Conservation (phyloP, 2,797 vertebrate species). For the Danio kyathit region DNA sequence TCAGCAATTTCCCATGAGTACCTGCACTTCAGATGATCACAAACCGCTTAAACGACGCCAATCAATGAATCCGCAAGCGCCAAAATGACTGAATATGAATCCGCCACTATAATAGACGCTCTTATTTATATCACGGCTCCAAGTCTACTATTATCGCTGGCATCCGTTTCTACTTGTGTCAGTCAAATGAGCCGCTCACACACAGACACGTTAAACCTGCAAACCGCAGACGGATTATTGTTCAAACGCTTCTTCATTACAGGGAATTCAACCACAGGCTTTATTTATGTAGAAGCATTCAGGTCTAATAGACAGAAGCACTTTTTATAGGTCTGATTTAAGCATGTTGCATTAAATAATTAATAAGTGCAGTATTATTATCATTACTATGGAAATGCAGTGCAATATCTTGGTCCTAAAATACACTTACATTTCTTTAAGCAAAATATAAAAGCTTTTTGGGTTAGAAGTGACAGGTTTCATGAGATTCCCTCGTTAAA, state of each 20-base stretch:
- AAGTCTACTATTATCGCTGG: background rate
- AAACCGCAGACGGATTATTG: conserved; percentile 5
- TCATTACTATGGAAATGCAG: background rate
- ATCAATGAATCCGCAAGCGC: conserved; percentile 11
- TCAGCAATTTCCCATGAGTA: conserved; percentile 23
- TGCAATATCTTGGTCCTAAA: too few relatives aligned
- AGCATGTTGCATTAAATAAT: background rate
- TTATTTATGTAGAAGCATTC: background rate
- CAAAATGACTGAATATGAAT: background rate
- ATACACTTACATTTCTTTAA: too few relatives aligned
- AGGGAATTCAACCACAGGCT: background rate
- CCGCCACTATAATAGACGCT: background rate
- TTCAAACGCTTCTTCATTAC: conserved; percentile 1
- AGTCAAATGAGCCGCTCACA: background rate
- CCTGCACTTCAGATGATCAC: conserved; percentile 3
- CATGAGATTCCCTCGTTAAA: too few relatives aligned
- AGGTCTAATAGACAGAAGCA: background rate
- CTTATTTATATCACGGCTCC: conserved; percentile 7
- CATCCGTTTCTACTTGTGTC: background rate
- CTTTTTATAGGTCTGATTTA: background rate
- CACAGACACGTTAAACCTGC: background rate
- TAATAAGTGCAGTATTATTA: too few relatives aligned
- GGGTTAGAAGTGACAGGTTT: too few relatives aligned
- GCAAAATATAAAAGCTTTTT: too few relatives aligned
- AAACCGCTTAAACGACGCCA: background rate